Evolutionary conservation across 2,888 invertebrate species (phyloP).

Genomic region (Nowickia ferox): DNA sequence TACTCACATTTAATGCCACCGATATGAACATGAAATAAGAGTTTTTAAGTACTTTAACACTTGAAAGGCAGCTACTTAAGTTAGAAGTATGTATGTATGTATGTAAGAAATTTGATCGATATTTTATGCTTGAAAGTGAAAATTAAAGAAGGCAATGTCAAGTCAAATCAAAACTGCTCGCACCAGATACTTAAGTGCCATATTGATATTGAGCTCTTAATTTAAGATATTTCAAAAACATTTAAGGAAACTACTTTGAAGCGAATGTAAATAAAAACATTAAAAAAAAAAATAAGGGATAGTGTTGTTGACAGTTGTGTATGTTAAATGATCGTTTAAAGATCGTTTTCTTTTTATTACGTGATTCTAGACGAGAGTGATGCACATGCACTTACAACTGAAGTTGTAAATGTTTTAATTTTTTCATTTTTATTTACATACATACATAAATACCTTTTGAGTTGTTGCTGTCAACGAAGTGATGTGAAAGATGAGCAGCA

Average conservation of each 20-base stretch:
- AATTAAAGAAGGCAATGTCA: slow-evolving; percentile 72
- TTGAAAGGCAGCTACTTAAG: slow-evolving; percentile 59
- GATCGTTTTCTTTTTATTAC: slow-evolving; percentile 13
- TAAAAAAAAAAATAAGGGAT: slow-evolving; percentile 30
- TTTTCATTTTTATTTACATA: slow-evolving; percentile 8
- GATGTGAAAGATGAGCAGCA: slow-evolving; percentile 62
- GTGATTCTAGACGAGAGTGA: slow-evolving; percentile 15
- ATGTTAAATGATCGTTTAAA: slow-evolving; percentile 28
- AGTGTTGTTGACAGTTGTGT: slow-evolving; percentile 70
- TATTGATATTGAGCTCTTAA: slow-evolving; percentile 72
- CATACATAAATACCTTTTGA: slow-evolving; percentile 54
- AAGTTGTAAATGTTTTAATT: slow-evolving; percentile 35
- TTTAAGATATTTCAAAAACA: slow-evolving; percentile 52
- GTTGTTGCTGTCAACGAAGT: slow-evolving; percentile 63
- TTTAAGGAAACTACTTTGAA: slow-evolving; percentile 57
- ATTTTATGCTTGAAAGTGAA: slow-evolving; percentile 81
- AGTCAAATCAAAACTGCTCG: slow-evolving; percentile 60
- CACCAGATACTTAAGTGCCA: slow-evolving; percentile 1
- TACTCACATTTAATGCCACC: neutral
- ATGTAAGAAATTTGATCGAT: slow-evolving; percentile 80
- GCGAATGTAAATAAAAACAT: slow-evolving; percentile 26
- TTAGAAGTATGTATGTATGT: neutral
- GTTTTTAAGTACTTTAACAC: slow-evolving; percentile 49
- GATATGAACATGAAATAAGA: slow-evolving; percentile 15
- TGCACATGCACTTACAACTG: slow-evolving; percentile 30